These are phyloP conservation scores for Clistopyga incitator DNA, from an alignment of 2,888 invertebrate genomes.

Conservation along the genomic window DNA sequence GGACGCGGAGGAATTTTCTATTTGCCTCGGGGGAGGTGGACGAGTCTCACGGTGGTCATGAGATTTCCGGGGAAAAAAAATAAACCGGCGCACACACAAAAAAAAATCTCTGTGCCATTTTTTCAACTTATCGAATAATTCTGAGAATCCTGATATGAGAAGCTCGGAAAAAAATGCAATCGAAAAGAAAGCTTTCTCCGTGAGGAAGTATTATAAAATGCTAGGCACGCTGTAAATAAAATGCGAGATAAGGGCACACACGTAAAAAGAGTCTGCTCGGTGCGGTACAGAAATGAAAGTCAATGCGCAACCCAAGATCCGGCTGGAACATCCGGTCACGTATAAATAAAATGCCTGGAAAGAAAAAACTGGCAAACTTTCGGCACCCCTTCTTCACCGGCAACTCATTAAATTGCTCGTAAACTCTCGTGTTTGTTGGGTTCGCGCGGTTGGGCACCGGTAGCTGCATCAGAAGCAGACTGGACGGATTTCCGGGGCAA, in stretches of 20 bases:
- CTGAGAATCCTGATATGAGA: too few species aligned
- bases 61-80: background rate
- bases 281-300: constrained; percentile 13
- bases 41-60: background rate
- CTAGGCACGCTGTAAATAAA: background rate
- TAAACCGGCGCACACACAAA: too few species aligned
- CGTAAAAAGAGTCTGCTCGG: background rate
- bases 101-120: too few species aligned
- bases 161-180: too few species aligned
- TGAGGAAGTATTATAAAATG: too few species aligned
- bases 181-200: too few species aligned
- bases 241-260: background rate
- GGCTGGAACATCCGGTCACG: background rate
- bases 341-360: constrained; percentile 8
- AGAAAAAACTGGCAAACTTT: background rate
- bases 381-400: background rate
- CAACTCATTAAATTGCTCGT: constrained; percentile 35
- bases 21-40: background rate
- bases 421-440: constrained; percentile 26
- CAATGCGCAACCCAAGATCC: constrained; percentile 14
- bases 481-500: background rate
- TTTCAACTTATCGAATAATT: too few species aligned
- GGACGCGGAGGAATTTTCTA: constrained; percentile 23
- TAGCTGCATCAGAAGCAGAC: background rate
- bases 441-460: background rate